Evolutionary conservation across 2,888 invertebrate genomes (phyloP), one percentile per base, ranked within the genome.

Genomic region (Taphrorychus bicolor): DNA sequence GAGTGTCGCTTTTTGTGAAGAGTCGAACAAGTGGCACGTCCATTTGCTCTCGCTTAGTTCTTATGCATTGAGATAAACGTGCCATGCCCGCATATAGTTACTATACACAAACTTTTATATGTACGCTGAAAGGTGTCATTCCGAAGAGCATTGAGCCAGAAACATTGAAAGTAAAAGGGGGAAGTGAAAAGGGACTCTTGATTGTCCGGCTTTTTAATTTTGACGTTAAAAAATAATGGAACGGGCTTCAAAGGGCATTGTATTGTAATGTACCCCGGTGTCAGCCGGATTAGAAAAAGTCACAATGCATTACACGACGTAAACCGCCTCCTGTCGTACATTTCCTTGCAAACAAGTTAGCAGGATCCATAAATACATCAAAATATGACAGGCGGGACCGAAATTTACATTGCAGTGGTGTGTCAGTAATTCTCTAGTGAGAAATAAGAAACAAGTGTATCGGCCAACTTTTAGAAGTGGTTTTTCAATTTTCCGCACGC

Each of bases 191-290:
- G 17, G n/a, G 22, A 16, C 14, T n/a, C 53, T 57, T 64, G 52
- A 64, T 64, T 64, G 64, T 64, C 59, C 59, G 48, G 45, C 60
- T 57, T 66, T 66, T 57, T 66, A 56, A 57, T 60, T 66, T 52
- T 56, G 49, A 57, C 60, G 66, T 48, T 60, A 24, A 48, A 49
- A 61, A 66, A 66, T 66, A 60, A 66, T 54, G 49, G 17, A 63
- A 49, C 51, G 5, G 51, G 18, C 18, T 51, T 19, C 51, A 51
- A 51, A 51, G 51, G 51, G 51, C 17, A 17, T 22, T 51, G 22
- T 51, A 51, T 51, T 51, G 51, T 19, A 51, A 51, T 21, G 17
- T 22, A 3, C 19, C 7, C 18, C 51, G 11, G 5, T 11, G 51
- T 51, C n/a, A 45, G 45, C 45, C 14, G 51, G 7, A 51, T n/a